Conservation (phyloP, 2,797 vertebrate species). For the Mormyrops boulengeri region DNA sequence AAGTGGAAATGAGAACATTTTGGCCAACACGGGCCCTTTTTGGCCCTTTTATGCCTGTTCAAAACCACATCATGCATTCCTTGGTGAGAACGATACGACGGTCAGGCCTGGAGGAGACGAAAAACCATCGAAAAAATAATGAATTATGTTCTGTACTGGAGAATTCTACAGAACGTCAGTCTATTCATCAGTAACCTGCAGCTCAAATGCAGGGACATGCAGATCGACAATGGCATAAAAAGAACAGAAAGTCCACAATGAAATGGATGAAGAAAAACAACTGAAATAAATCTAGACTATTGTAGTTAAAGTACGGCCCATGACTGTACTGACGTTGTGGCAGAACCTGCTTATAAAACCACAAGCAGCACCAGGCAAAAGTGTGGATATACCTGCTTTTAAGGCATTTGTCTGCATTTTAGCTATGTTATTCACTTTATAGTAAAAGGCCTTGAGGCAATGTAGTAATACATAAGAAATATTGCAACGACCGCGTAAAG, state of each 20-base stretch:
- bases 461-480: not conserved
- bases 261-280: not conserved
- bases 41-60: not conserved
- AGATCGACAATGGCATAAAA: not conserved
- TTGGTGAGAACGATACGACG: not conserved
- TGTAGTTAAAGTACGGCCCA: not conserved
- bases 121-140: not conserved
- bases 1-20: not conserved
- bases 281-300: not conserved
- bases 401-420: not conserved
- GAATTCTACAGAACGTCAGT: not conserved
- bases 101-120: not conserved
- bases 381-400: not conserved
- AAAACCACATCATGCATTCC: not conserved
- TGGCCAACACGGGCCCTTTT: not conserved
- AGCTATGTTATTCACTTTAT: not conserved
- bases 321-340: not conserved
- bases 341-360: not conserved
- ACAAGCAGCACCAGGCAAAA: not conserved
- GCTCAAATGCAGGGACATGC: not conserved
- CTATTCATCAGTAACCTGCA: not conserved
- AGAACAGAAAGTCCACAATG: not conserved
- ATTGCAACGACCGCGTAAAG: not conserved
- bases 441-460: not conserved
- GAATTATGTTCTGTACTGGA: not conserved